Evolutionary conservation across 2,888 invertebrate genomes (phyloP).

Genomic region (Anaspis maculata): DNA sequence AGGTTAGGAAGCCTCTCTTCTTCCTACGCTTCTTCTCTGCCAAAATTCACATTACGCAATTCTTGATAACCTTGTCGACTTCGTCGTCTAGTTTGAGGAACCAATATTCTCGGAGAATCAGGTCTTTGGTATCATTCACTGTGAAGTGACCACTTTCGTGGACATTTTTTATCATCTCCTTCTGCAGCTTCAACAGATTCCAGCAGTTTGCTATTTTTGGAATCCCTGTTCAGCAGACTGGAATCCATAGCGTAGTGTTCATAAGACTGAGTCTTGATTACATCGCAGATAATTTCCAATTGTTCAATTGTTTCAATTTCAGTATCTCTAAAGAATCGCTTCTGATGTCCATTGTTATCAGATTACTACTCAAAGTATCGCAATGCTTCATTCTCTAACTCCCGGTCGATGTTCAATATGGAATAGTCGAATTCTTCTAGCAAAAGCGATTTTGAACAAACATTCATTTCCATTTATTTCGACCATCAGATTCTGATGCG

Average conservation of each 20-base stretch:
- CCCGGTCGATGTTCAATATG: no score
- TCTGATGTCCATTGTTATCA: no score
- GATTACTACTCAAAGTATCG: no score
- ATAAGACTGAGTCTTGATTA: conserved; percentile 18
- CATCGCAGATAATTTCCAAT: conserved; percentile 16
- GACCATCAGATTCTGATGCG: no score
- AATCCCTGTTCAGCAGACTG: conserved; percentile 22
- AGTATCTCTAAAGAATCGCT: no score
- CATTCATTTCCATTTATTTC: no score
- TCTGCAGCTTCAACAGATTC: conserved; percentile 30
- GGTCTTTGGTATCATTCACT: conserved; percentile 16
- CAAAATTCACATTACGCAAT: conserved; percentile 25
- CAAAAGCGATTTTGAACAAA: no score
- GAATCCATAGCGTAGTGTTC: conserved; percentile 17
- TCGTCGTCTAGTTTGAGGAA: conserved; percentile 18
- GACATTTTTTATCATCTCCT: conserved; percentile 29
- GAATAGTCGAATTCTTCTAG: no score
- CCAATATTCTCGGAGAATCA: conserved; percentile 15
- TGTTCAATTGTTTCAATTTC: no score
- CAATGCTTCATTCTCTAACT: no score
- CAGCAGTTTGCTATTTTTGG: conserved; percentile 14
- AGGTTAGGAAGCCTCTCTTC: conserved; percentile 24
- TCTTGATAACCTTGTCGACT: conserved; percentile 12
- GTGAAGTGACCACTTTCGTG: conserved; percentile 34
- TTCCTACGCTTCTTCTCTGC: conserved; percentile 24